Evolutionary conservation across 2,797 vertebrate species (phyloP).

Genomic region (Picus viridis): DNA sequence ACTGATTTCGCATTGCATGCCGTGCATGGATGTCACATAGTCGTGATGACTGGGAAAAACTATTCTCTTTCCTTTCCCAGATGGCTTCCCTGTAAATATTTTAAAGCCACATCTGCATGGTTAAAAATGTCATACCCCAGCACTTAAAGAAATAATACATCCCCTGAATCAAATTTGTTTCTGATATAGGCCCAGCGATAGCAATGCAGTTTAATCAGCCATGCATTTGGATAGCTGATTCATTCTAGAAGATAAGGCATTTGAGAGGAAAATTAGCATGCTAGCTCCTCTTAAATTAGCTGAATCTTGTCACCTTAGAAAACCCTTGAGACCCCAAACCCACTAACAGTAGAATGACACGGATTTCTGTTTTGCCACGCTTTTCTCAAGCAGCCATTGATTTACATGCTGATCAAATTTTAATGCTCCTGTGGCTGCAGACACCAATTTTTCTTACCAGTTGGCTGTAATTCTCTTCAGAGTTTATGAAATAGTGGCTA

Average conservation of each 20-base stretch:
- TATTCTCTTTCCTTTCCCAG: not conserved
- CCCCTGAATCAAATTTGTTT: slow-evolving; percentile 16
- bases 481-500: not conserved
- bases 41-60: not conserved
- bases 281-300: not conserved
- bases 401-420: not conserved
- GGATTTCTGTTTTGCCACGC: not conserved
- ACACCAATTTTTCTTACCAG: not conserved
- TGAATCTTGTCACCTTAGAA: slow-evolving; percentile 11
- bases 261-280: not conserved
- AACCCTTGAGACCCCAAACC: not conserved
- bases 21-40: not conserved
- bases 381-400: not conserved
- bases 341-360: not conserved
- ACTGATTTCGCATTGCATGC: not conserved
- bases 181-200: slow-evolving; percentile 18
- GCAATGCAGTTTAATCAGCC: slow-evolving; percentile 26
- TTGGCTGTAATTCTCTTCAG: not conserved
- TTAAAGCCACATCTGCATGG: not conserved
- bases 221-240: slow-evolving; percentile 16
- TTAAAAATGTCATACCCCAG: slow-evolving; percentile 19
- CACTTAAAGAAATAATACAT: not conserved
- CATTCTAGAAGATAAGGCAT: not conserved
- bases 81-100: slow-evolving; percentile 5
- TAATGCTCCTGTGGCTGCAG: not conserved